Evolutionary conservation across 1,140 invertebrate genomes (phyloP).

Genomic region (Eciton burchellii): DNA sequence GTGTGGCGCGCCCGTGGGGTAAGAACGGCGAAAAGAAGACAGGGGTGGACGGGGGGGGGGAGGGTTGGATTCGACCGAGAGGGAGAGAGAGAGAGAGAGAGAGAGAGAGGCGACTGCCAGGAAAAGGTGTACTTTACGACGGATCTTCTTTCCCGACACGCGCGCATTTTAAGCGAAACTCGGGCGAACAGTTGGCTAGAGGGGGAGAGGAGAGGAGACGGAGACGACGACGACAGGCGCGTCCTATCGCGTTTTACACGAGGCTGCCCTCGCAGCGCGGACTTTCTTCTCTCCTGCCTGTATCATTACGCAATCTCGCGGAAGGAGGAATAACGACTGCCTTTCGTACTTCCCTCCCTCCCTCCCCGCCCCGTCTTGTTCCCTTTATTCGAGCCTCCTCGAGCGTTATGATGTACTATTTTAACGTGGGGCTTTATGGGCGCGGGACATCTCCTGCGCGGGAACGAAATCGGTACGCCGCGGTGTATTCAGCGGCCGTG

Average conservation of each 20-base stretch:
- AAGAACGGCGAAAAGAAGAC: background rate
- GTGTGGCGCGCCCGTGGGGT: slow-evolving; percentile 39
- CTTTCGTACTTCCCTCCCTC: too few relatives aligned
- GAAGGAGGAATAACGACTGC: slow-evolving; percentile 61
- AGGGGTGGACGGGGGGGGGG: slow-evolving; percentile 16
- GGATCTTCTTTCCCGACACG: slow-evolving; percentile 59
- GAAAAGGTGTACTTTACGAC: slow-evolving; percentile 67
- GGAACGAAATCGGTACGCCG: slow-evolving; percentile 41
- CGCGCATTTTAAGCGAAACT: slow-evolving; percentile 70
- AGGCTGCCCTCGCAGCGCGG: slow-evolving; percentile 43
- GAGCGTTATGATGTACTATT: slow-evolving; percentile 52
- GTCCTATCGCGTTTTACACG: slow-evolving; percentile 69
- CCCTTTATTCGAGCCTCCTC: slow-evolving; percentile 34
- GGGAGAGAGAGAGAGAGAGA: too few relatives aligned
- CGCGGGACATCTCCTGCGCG: slow-evolving; percentile 13
- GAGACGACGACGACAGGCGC: slow-evolving; percentile 3
- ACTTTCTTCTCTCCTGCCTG: slow-evolving; percentile 28
- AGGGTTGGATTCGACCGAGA: background rate
- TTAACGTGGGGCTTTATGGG: slow-evolving; percentile 52
- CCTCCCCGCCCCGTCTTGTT: slow-evolving; percentile 12
- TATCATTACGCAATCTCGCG: slow-evolving; percentile 60
- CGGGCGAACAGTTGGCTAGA: too few relatives aligned
- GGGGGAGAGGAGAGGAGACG: too few relatives aligned
- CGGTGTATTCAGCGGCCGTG: background rate
- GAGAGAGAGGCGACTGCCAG: slow-evolving; percentile 17